Base-by-base conservation (phyloP, 2,888 invertebrate genomes). In the Chromoteleia sp. region DNA sequence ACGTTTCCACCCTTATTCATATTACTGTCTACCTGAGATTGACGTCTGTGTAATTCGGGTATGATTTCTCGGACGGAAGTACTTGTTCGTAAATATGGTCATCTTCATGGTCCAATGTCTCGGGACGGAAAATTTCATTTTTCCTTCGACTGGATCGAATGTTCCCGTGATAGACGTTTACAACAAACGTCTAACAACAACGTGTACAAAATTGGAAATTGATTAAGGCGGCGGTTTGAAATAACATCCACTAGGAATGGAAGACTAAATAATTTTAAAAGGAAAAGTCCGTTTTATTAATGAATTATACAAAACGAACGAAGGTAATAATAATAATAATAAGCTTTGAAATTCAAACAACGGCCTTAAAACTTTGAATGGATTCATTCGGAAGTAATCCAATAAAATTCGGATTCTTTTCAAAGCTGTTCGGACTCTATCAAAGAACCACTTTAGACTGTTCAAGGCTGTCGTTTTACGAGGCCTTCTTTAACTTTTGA, bases 31-130 rank as follows among this genome's bases (percentile, higher is more conserved):
- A 70, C 70, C 63, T 71, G 56, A 70, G 58, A 77, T 56, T 71
- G 77, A 70, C 70, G 50, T 48, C 65, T 61, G 61, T 71, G 48
- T 71, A 77, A 77, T 77, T 77, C 59, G 59, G 39, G 25, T 12
- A 39, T 14, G 50, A 45, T 29, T 61, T 25, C 21, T 56, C 43
- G 10, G 10, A 3, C 41, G 59, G 76, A 76, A 68, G 58, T 36
- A 33, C 25, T 39, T 54, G 29, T 41, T 73, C 58, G 15, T 48
- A 61, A 73, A 59, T 59, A 59, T 8, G 59, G 50, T 71, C 71
- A 59, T 71, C 30, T 52, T 61, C 61, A 33, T 39, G 59, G 52
- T 48, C 52, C 8, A 41, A 45, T 12, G 0, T 25, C n/a, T n/a
- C n/a, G n/a, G 17, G 54, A 36, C 56, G 0, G 7, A 12, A 14